Evolutionary conservation across 2,797 vertebrate species (phyloP), one percentile per base, ranked within the genome.

Genomic region (Oryzias dopingdopingensis): DNA sequence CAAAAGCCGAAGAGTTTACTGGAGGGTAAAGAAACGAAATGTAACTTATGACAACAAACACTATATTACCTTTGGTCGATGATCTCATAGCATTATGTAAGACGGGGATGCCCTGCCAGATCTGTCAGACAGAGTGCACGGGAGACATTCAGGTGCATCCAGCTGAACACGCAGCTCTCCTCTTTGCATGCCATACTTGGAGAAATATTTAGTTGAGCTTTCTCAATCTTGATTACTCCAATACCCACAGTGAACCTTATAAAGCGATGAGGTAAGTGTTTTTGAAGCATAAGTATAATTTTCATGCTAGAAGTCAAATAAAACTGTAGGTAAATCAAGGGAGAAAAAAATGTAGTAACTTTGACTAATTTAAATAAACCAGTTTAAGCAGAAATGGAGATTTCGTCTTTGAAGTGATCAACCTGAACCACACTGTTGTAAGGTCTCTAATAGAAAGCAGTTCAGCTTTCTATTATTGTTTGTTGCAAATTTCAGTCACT

Each of bases 21-120:
- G 43, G 15, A 22, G 64, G 58, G 52, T 65, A 65, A 77, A 74
- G 62, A 55, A 23, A 64, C 57, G 62, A 62, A 66, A 62, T 18
- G 56, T 4, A 14, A 60, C 49, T 15, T 65, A 70, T 66, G 65
- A 76, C 77, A 83, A 76, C 64, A 76, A 77, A 81, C 74, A 67
- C 62, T 62, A 67, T 53, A 50, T 71, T 74, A 59, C 62, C 46
- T 80, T 72, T 46, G 61, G 44, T 42, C 65, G 56, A 49, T 81
- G 86, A 88, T 82, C 72, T 87, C 84, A 86, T 74, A 42, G 67
- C 58, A 43, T 90, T 88, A 86, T 81, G 76, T 81, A 87, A 89
- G 79, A 73, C 43, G 44, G 52, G 44, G 2, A 62, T 52, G 61
- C 49, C 55, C 14, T 74, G 81, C 84, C 84, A 88, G 73, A 64